phyloP scores from a whole-genome alignment of 1,140 invertebrate genomes.

The Alviniconcha marisindica region DNA sequence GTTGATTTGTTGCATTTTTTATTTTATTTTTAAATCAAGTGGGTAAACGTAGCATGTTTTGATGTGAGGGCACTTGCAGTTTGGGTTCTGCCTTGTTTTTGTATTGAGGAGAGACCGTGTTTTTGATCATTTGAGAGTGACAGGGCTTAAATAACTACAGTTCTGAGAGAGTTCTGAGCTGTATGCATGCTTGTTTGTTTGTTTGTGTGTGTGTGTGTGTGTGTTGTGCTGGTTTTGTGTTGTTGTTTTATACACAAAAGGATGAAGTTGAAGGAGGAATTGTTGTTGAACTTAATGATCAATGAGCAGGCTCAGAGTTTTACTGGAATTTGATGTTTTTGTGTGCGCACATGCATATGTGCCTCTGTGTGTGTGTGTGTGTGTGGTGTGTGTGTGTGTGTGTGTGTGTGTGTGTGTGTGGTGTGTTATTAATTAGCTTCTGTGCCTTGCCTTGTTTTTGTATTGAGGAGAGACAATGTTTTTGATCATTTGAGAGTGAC shows the following conservation, averaged over 20 bases:
- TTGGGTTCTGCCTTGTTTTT: no score
- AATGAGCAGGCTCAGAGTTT: no score
- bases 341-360: background rate
- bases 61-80: no score
- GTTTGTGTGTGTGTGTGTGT: background rate
- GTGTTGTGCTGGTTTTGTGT: background rate
- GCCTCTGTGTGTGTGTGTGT: background rate
- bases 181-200: background rate
- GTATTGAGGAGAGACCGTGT: no score
- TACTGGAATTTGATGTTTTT: no score
- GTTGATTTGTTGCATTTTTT: background rate
- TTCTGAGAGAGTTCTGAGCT: constrained; percentile 24
- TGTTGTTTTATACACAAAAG: no score
- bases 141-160: background rate
- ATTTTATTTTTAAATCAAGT: constrained; percentile 8
- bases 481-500: background rate
- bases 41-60: no score
- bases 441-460: no score
- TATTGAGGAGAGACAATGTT: no score
- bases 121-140: background rate
- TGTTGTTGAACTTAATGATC: no score
- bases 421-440: background rate
- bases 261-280: no score
- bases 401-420: background rate
- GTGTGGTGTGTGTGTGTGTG: background rate